Evolutionary conservation across 2,888 invertebrate species (phyloP).

Genomic region (Spilosoma lubricipeda): DNA sequence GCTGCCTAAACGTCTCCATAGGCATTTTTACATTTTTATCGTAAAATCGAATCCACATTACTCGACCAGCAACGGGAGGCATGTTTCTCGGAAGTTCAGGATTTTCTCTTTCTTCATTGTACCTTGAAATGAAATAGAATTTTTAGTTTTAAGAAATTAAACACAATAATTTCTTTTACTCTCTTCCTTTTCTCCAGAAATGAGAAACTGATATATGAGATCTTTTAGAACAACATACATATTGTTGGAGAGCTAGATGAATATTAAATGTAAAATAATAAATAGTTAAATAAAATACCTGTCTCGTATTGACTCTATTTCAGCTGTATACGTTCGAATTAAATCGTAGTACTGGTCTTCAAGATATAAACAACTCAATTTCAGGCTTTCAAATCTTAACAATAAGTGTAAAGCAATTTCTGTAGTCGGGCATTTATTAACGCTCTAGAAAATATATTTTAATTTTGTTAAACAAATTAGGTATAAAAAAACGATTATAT

Average conservation of each 20-base stretch:
- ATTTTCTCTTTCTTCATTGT: constrained; percentile 91
- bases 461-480: background rate
- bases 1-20: constrained; percentile 87
- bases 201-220: background rate
- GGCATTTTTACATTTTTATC: constrained; percentile 90
- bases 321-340: constrained; percentile 88
- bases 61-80: constrained; percentile 93
- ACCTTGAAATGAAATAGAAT: constrained; percentile 70
- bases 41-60: constrained; percentile 94
- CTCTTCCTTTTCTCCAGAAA: background rate
- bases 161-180: background rate
- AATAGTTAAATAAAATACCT: constrained; percentile 64
- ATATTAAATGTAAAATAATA: background rate
- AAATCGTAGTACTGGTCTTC: constrained; percentile 91
- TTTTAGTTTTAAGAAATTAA: background rate
- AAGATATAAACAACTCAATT: constrained; percentile 90
- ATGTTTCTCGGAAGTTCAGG: constrained; percentile 91
- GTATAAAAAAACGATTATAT: background rate
- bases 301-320: constrained; percentile 90
- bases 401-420: constrained; percentile 83
- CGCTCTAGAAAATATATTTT: constrained; percentile 63
- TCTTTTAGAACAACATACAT: background rate
- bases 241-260: background rate
- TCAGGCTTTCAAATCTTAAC: constrained; percentile 89
- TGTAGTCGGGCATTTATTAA: constrained; percentile 80